These are phyloP conservation scores for Whitmania pigra DNA, from an alignment of 1,140 invertebrate genomes.

Conservation along the genomic window DNA sequence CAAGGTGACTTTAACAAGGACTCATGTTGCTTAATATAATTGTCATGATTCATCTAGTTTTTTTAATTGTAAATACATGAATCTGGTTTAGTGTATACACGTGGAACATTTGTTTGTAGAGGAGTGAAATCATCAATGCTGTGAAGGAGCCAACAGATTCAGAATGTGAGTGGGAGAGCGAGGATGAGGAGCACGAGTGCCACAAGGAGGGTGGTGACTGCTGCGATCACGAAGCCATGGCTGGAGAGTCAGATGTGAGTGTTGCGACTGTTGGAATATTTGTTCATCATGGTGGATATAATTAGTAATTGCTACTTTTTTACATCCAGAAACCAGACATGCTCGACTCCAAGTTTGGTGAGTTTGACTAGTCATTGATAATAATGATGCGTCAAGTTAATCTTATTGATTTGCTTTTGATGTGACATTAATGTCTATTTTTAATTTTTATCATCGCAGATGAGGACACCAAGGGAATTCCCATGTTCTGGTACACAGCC, in stretches of 20 bases:
- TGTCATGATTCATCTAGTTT: too few species aligned
- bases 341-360: neutral
- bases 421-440: neutral
- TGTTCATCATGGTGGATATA: too few species aligned
- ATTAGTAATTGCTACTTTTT: neutral
- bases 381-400: too few species aligned
- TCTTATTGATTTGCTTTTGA: neutral
- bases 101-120: constrained; percentile 40
- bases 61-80: neutral
- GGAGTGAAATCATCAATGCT: constrained; percentile 62
- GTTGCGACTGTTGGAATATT: neutral
- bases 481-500: constrained; percentile 91
- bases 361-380: neutral
- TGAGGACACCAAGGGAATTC: constrained; percentile 67
- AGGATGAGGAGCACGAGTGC: constrained; percentile 35
- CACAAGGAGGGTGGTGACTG: constrained; percentile 4
- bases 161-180: constrained; percentile 50
- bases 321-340: constrained; percentile 9
- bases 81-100: neutral
- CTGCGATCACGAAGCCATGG: neutral
- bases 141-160: constrained; percentile 72
- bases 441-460: constrained; percentile 27
- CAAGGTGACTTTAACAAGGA: constrained; percentile 51
- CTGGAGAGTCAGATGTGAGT: neutral
- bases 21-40: neutral